phyloP scores from a whole-genome alignment of 2,888 invertebrate genomes.

The Camponotus fellah region DNA sequence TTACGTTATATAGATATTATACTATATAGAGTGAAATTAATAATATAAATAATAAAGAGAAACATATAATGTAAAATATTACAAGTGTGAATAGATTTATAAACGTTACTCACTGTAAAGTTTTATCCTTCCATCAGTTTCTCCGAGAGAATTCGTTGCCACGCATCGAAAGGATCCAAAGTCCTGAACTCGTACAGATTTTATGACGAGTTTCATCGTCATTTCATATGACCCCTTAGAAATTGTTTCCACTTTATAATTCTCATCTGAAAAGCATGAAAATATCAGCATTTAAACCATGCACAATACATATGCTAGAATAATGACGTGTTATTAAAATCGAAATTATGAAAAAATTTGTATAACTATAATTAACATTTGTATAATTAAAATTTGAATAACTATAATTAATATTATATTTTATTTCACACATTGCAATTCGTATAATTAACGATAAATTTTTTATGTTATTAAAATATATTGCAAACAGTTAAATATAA shows the following conservation, averaged over 20 bases:
- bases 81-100: not conserved
- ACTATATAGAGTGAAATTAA: not conserved
- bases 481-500: too few species aligned
- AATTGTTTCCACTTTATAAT: conserved; percentile 84
- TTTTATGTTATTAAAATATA: too few species aligned
- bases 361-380: too few species aligned
- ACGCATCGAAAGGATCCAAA: conserved; percentile 86
- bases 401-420: too few species aligned
- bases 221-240: conserved; percentile 80
- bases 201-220: conserved; percentile 86
- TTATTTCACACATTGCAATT: too few species aligned
- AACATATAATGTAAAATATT: not conserved
- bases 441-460: too few species aligned
- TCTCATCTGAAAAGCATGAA: conserved; percentile 80
- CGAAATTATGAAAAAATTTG: too few species aligned
- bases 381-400: too few species aligned
- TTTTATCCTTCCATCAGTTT: conserved; percentile 86
- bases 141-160: conserved; percentile 87
- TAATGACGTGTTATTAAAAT: not conserved
- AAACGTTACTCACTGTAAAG: conserved; percentile 85
- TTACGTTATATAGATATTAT: conserved; percentile 25
- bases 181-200: conserved; percentile 84
- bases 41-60: not conserved
- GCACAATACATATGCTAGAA: not conserved
- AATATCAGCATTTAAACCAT: not conserved